Evolutionary conservation across 2,797 vertebrate species (phyloP), one percentile per base, ranked within the genome.

Genomic region (Babyrousa celebensis): DNA sequence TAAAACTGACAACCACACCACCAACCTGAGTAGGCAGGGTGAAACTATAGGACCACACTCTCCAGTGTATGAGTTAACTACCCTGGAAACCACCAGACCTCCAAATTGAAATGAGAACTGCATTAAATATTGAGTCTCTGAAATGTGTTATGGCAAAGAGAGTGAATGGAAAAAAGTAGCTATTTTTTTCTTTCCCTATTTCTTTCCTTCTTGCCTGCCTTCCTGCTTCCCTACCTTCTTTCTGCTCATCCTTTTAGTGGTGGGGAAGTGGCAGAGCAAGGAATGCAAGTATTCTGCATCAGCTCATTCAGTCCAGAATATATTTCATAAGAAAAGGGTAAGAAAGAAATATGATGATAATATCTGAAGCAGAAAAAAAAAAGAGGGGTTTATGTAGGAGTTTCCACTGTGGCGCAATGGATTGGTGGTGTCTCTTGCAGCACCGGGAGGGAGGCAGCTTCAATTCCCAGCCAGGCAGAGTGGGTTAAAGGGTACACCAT

Each of bases 161-260:
- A 92, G 15, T 2, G 27, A 74, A 32, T 65, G 10, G 10, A 27
- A 68, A 78, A 91, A 88, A 40, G 15, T 8, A 71, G 20, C 5
- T 56, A n/a, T 16, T 18, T 65, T 54, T 70, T 36, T 5, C 0
- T 0, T 16, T 67, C 9, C 11, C 6, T n/a, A 2, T 8, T 5
- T 14, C 1, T 10, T 18, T 12, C 11, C 1, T n/a, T 4, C 3
- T 7, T 52, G 15, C 0, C 20, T 40, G 6, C 18, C 2, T 48
- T 16, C 27, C 7, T 32, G 6, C 43, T n/a, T 36, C 3, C 12
- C 16, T 75, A 6, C 10, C 11, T 17, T 32, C 12, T 17, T 29
- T 40, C 29, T 29, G 8, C n/a, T 10, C 20, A 6, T 70, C 29
- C 29, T 74, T 72, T 74, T 52, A 36, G 23, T 82, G 18, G 2